Evolutionary conservation across 2,113 vertebrate species (phyloP), one percentile per base, ranked within the genome.

Genomic region (Vimba vimba): DNA sequence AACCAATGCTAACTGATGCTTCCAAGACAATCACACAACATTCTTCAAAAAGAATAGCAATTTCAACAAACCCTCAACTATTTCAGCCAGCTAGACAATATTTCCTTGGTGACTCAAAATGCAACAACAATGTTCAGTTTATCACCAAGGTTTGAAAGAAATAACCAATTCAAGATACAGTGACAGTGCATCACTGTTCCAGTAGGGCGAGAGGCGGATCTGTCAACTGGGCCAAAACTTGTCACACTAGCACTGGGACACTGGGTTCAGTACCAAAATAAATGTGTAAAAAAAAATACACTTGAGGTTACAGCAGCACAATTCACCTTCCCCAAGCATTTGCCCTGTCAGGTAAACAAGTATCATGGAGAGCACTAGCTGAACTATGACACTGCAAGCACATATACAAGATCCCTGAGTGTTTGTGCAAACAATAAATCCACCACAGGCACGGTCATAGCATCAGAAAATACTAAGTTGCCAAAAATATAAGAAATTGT

Each of bases 281-380:
- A n/a, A n/a, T n/a, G n/a, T n/a, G n/a, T n/a, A n/a, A n/a, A 79
- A 12, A 17, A 6, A 39, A 39, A 60, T 25, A 62, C 25, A 79
- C 52, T 39, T 15, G 12, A 19, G 36, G 23, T 19, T 45, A 17
- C 23, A 15, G n/a, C 57, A 79, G 33, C 57, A 62, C 23, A 45
- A 79, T 59, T 79, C 19, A 39, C 19, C 8, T 36, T 79, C 57
- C 39, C 43, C 13, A 79, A 79, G 78, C 78, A 25, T 39, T 79
- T 79, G 36, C 39, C 69, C 10, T 7, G 39, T 73, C 69, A 73
- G 69, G 39, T 23, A 45, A 73, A 73, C 39, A 73, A 73, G 39
- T 3, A 73, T 45, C 39, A 6, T 2, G 1, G 36, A 73, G 3
- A n/a, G 30, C 11, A 43, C 12, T 52, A 59, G 50, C 2, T 25